Evolutionary conservation across 2,797 vertebrate species (phyloP), one percentile per base, ranked within the genome.

Genomic region (Neopelma chrysocephalum): DNA sequence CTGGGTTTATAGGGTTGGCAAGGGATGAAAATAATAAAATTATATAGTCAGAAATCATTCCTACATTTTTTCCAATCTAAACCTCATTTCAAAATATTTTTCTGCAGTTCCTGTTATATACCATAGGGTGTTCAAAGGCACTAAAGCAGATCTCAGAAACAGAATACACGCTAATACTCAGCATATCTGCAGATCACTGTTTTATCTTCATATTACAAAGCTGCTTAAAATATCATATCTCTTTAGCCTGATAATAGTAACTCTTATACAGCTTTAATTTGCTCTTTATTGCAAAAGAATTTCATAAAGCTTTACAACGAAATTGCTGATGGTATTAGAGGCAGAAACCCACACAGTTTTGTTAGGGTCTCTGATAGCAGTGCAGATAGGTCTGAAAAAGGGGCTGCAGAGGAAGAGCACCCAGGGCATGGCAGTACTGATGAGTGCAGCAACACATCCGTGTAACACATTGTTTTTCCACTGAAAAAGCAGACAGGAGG

Each of bases 161-260:
- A 58, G 38, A 68, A 48, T 32, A 48, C n/a, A 13, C 0, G 0
- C 31, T 53, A 25, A 36, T 51, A 45, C n/a, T 77, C 56, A 69
- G 4, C 42, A 1, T 60, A 43, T 34, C 56, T 77, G 8, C 20
- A 45, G 20, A 22, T 62, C 0, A 0, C 32, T 73, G 26, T 72
- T 90, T 48, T 68, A 53, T 58, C 90, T 82, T 92, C 9, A 3
- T 73, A 29, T 56, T 80, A n/a, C 36, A 83, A 34, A 89, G 36
- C 65, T 60, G 42, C 60, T 82, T 94, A 66, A 91, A 87, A 60
- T 64, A 69, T 7, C 14, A 3, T 16, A 10, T 36, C 23, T 82
- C 64, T 87, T 82, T 57, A 89, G 50, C 43, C n/a, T 64, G 36
- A 43, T 89, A 89, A 66, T 66, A 64, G 51, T 34, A 31, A 29